Base-by-base conservation (phyloP, 2,113 vertebrate species). In the Cynoglossus semilaevis region DNA sequence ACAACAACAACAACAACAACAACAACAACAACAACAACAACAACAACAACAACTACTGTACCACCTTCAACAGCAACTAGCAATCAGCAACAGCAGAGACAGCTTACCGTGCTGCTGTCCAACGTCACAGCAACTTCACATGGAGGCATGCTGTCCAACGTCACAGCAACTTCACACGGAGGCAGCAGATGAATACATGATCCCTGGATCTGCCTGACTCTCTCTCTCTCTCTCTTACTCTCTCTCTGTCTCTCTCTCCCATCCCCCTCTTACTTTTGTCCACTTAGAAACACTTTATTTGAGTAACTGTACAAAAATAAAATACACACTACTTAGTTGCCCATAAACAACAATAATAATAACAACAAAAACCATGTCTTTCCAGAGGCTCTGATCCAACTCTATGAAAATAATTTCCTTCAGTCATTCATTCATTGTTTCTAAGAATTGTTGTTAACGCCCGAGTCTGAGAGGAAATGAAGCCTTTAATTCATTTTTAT, bases 81-180 rank as follows among this genome's bases (percentile, higher is more conserved):
- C 19, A 15, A 44, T 47, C 8, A 4, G 17, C 36, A 41, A 41
- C 45, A 74, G 37, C 14, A 57, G 62, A 67, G 41, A 49, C 45
- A 61, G 63, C 81, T 81, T 81, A 84, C 83, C 79, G 50, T 57
- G 51, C 43, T 52, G 54, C 69, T 48, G 74, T 67, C 58, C 43
- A 43, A 51, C 57, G 58, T 37, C 55, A 75, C 52, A 68, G 58
- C 54, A 48, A 61, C 55, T 58, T 58, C 29, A 58, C 10, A 46
- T 15, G 1, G 17, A 74, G 56, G 12, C 58, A n/a, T n/a, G n/a
- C n/a, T n/a, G n/a, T 51, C 9, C 45, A 22, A 65, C 67, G 40
- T 44, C 61, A 59, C 40, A 11, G 63, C 63, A 66, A 74, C 63
- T n/a, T 42, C 22, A 29, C 22, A 6, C 3, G 6, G 22, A 29